Base-by-base conservation (phyloP, 2,113 vertebrate species). In the Nibea coibor region DNA sequence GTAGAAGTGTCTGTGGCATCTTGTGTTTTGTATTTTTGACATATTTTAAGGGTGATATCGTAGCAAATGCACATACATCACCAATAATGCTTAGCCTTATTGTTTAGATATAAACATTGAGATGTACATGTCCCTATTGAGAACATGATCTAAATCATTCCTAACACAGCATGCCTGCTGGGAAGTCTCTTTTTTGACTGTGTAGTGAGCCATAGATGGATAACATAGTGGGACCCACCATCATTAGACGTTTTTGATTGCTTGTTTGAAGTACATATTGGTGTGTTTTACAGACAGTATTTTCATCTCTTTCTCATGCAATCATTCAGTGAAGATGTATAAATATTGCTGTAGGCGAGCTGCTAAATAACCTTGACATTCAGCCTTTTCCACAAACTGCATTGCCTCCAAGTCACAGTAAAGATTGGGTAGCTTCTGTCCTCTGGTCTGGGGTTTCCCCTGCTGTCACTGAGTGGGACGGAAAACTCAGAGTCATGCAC, bases 401-500 rank as follows among this genome's bases (percentile, higher is more conserved):
- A 86, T 80, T 78, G 82, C 78, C 79, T 75, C 56, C 6, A 64
- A 80, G 86, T 87, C 88, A 87, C 22, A 8, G 50, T 42, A 80
- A 90, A 70, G 81, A 68, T 43, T 71, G 59, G 66, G 47, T 73
- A 47, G 75, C 75, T 80, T 10, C 43, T 83, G 67, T 84, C 56
- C 77, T 61, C 43, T 11, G 20, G 20, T 3, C 20, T 19, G 78
- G 84, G 85, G 69, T 59, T 86, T 86, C 70, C 87, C 87, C 78
- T 50, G 45, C 80, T 77, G 83, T 87, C 78, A 79, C 71, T 71
- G 68, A 72, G 86, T 19, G 63, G 10, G 42, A 73, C 80, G 87
- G 85, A 89, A 87, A 81, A 87, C 14, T 87, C 64, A 47, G 45
- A 84, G 90, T 72, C 85, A 78, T 81, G 43, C 48, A 75, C 86